These are phyloP conservation scores for Trichosurus vulpecula DNA, from an alignment of 2,797 vertebrate genomes.

Conservation along the genomic window DNA sequence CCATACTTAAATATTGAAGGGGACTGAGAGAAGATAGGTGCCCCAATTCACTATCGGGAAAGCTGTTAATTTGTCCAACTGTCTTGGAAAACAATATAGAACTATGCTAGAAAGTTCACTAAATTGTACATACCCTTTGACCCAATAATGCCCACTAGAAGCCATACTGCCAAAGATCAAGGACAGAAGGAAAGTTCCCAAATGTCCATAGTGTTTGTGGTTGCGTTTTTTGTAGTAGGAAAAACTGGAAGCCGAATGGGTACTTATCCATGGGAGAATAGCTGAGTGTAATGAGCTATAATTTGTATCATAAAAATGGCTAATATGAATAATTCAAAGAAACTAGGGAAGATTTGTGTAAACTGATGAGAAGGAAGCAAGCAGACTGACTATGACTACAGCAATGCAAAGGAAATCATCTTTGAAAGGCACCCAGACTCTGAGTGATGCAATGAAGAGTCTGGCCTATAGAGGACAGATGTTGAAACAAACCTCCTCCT, in stretches of 20 bases:
- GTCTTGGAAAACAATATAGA: not conserved
- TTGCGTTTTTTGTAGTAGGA: not conserved
- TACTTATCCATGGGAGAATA: not conserved
- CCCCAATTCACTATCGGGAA: not conserved
- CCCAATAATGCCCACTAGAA: not conserved
- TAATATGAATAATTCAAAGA: not conserved
- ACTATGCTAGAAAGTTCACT: not conserved
- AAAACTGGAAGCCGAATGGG: not conserved
- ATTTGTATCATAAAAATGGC: not conserved
- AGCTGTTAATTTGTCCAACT: not conserved
- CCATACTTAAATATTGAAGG: not conserved
- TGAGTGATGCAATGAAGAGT: not conserved
- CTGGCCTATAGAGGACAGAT: not conserved
- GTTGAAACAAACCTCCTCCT: not conserved
- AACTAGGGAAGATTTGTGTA: not conserved
- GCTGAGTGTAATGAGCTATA: not conserved
- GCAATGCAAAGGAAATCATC: not conserved
- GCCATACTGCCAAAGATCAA: not conserved
- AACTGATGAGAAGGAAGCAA: not conserved
- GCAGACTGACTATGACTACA: not conserved
- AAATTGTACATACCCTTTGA: not conserved
- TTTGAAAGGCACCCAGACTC: not conserved
- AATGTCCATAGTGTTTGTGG: not conserved
- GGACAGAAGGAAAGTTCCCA: not conserved
- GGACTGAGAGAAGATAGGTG: not conserved